Evolutionary conservation across 2,113 vertebrate genomes (phyloP).

Genomic region (Trinectes maculatus): DNA sequence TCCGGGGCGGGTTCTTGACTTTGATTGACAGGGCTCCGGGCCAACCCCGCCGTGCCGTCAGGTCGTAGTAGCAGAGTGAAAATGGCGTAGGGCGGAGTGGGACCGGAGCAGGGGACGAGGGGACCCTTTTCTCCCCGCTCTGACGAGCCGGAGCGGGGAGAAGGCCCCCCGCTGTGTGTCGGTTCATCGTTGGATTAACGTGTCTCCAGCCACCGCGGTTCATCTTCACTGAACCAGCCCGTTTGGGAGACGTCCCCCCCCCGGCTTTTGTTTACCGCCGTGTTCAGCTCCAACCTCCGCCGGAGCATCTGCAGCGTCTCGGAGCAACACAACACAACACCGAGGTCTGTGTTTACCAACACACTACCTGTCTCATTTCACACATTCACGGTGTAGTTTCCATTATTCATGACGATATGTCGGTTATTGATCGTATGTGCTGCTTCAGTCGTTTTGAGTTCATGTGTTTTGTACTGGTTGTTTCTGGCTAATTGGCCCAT

Average conservation of each 20-base stretch:
- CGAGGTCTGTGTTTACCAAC: constrained; percentile 69
- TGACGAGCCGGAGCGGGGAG: constrained; percentile 8
- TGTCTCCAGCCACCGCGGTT: background rate
- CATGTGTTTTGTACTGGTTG: too few species aligned
- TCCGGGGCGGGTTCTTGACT: constrained; percentile 60
- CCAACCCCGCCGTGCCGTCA: constrained; percentile 18
- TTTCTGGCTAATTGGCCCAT: too few species aligned
- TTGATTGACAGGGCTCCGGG: constrained; percentile 63
- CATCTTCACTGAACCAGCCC: background rate
- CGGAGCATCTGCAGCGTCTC: constrained; percentile 40
- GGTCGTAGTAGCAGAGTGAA: constrained; percentile 51
- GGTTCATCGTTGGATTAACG: background rate
- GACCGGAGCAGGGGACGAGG: too few species aligned
- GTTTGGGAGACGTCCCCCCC: background rate
- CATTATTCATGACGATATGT: too few species aligned
- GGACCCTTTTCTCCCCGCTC: constrained; percentile 49
- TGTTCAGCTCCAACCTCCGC: constrained; percentile 31
- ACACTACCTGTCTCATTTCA: too few species aligned
- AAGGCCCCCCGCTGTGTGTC: background rate
- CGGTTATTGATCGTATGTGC: too few species aligned
- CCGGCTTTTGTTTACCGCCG: constrained; percentile 75
- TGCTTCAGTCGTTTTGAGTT: too few species aligned
- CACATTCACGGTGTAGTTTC: too few species aligned
- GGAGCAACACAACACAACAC: constrained; percentile 11
- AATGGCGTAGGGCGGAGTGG: constrained; percentile 71